Evolutionary conservation across 2,113 vertebrate genomes (phyloP), one percentile per base, ranked within the genome.

Genomic region (Brachyhypopomus gauderio): DNA sequence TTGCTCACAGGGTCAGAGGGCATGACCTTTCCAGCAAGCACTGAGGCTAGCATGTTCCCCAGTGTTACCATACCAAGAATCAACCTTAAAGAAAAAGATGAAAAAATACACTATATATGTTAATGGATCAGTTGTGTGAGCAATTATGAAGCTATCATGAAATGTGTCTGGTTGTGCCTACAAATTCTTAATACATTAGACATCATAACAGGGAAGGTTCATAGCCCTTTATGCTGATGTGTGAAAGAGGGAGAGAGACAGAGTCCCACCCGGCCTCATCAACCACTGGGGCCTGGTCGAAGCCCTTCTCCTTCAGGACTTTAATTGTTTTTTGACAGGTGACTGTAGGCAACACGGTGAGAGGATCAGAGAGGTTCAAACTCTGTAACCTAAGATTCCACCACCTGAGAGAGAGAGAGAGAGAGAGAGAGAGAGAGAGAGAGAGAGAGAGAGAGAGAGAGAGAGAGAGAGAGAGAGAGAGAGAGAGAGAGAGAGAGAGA

Each of bases 221-320:
- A 52, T 0, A 14, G 45, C 0, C 9, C 14, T 52, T 52, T 12
- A 52, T 52, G 2, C 14, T 52, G 45, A 12, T 7, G 16, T 55
- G 17, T 19, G 58, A n/a, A n/a, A 30, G 30, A 30, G 30, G 30
- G 30, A 30, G 30, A 30, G 30, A 30, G 30, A 30, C 30, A 4
- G 60, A 36, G 8, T 80, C 96, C 86, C 89, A 98, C 98, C 98
- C 97, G 0, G 94, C 86, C 63, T 96, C 95, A n/a, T 96, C 92
- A 75, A 98, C 96, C 25, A 99, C 97, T 0, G 98, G 97, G 0
- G 94, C 98, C 92, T 99, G 98, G 91, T 99, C 97, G n/a, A 97
- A 99, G 84, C 95, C 93, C 74, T 97, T 98, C 88, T 98, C 95
- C 3, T 95, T 95, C 2, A 99, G 95, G 81, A 98, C 96, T 52